Evolutionary conservation across 1,140 invertebrate genomes (phyloP), one percentile per base, ranked within the genome.

Genomic region (Trichogramma pretiosum): DNA sequence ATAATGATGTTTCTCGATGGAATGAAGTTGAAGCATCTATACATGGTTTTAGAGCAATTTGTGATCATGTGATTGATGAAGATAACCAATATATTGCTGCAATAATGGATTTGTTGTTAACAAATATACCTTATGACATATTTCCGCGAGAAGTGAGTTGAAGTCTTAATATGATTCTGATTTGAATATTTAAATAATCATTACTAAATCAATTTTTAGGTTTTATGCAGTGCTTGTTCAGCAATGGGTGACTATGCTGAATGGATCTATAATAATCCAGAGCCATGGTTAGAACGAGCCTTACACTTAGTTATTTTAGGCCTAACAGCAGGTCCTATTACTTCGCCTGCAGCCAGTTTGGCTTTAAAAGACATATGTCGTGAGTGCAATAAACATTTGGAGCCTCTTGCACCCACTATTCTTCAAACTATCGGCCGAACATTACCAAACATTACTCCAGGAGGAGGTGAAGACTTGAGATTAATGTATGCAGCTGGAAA

Each of bases 361-460:
- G 89, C 91, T 3, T 70, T 94, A 1, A 89, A 90, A 60, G 89
- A 93, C 56, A 77, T 94, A 18, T 82, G 84, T 3, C 71, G 81
- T 16, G 88, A 91, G 61, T 92, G 89, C 61, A 76, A 79, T 47
- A 61, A 76, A 5, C 77, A 81, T 59, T 70, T 94, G 18, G 73
- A 77, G 34, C 83, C 85, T 0, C 84, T 83, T 54, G 83, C 85
- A 0, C 77, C 65, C 2, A 59, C 64, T 8, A 62, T 72, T 7
- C 52, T 72, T 0, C 62, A 64, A 7, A 68, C 60, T 0, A 66
- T 71, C 2, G 62, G 63, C 11, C 57, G 48, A 5, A 62, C 57
- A 0, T 33, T 72, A 3, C 60, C 57, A 0, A 62, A 56, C 1
- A 50, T 64, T 0, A 50, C 59, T 0, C 52, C 54, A 0, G 60